These are phyloP conservation scores for Matsumurasca onukii DNA, from an alignment of 1,140 invertebrate genomes.

Conservation along the genomic window DNA sequence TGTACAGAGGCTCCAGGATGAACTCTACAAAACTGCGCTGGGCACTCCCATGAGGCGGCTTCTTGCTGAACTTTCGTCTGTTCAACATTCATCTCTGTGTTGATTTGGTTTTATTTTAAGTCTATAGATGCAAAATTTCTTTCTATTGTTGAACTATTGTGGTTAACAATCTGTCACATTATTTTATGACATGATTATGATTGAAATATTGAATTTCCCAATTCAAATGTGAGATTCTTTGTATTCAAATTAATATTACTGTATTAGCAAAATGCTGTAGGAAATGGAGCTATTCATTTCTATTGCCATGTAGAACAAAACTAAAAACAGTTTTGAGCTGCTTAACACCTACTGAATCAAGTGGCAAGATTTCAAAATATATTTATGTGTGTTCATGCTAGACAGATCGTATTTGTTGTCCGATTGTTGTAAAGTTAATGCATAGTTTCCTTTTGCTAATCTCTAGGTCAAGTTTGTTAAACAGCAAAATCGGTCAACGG, in stretches of 20 bases:
- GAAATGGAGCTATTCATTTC: too few species aligned
- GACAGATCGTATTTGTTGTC: too few species aligned
- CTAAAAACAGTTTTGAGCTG: too few species aligned
- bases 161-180: not conserved
- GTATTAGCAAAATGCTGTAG: too few species aligned
- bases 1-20: constrained; percentile 97
- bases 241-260: not conserved
- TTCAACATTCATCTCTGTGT: constrained; percentile 34
- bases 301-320: too few species aligned
- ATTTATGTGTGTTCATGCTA: too few species aligned
- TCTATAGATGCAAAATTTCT: not conserved
- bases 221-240: not conserved
- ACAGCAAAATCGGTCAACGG: too few species aligned
- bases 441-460: too few species aligned
- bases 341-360: too few species aligned
- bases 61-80: constrained; percentile 90
- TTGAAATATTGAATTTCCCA: not conserved
- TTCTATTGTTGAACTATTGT: not conserved
- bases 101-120: not conserved
- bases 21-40: constrained; percentile 99
- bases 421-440: too few species aligned
- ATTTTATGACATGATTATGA: not conserved
- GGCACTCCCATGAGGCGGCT: constrained; percentile 85
- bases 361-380: too few species aligned
- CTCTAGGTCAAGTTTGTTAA: too few species aligned